Evolutionary conservation across 2,113 vertebrate species (phyloP).

Genomic region (Cavia porcellus): DNA sequence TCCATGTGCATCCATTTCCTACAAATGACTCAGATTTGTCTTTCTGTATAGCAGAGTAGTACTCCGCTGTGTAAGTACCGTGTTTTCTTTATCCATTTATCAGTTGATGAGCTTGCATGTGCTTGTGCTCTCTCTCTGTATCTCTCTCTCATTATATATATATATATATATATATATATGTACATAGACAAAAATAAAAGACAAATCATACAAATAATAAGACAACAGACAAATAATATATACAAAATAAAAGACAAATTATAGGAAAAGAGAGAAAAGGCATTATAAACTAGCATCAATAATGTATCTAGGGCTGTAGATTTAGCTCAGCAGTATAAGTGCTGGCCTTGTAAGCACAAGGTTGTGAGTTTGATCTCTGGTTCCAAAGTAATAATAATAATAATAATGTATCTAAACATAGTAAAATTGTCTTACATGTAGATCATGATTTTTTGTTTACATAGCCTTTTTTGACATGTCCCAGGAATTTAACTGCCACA

Average conservation of each 20-base stretch:
- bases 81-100: not conserved
- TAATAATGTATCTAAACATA: not conserved
- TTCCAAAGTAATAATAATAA: too few relatives aligned
- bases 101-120: not conserved
- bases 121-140: too few relatives aligned
- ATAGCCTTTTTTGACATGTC: constrained; percentile 26
- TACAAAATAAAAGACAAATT: not conserved
- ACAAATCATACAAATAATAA: not conserved
- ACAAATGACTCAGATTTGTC: not conserved
- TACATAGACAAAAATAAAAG: too few relatives aligned
- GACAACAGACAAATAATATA: not conserved
- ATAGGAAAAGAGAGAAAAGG: not conserved
- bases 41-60: not conserved
- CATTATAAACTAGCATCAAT: not conserved
- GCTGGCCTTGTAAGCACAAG: too few relatives aligned
- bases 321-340: too few relatives aligned
- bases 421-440: not conserved
- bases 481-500: not conserved
- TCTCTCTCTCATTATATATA: not conserved
- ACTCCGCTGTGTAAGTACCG: not conserved
- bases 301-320: not conserved
- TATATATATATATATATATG: too few relatives aligned
- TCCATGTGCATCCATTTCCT: not conserved
- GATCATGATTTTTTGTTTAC: not conserved
- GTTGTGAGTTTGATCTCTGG: too few relatives aligned